A percentile compares a stretch with the other conserved stretches of the same genome.
These are phyloP conservation scores for Harmothoe impar DNA, from an alignment of 2,888 invertebrate genomes.

Conservation along the genomic window DNA sequence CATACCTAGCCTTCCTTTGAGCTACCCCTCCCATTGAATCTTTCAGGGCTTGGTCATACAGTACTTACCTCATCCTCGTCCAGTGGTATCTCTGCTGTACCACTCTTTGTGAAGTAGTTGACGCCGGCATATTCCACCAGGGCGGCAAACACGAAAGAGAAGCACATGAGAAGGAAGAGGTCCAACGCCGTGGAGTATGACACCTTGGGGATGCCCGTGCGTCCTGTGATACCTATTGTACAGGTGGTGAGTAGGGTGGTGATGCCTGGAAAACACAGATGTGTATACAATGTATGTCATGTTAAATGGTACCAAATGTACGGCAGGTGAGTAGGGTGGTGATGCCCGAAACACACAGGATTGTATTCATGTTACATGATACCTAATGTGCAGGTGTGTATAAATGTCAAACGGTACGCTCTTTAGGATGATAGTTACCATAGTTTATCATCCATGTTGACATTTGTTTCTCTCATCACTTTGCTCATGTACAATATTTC, in stretches of 20 bases:
- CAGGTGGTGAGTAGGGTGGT: slow-evolving; percentile 73
- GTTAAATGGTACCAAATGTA: background rate
- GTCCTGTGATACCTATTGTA: slow-evolving; percentile 72
- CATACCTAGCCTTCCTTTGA: too few relatives aligned
- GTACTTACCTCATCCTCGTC: slow-evolving; percentile 69
- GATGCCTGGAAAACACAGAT: slow-evolving; percentile 86
- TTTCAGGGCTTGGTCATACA: too few relatives aligned
- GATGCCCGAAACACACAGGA: background rate
- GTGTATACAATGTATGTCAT: background rate
- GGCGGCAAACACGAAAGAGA: slow-evolving; percentile 75
- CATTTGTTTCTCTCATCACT: too few relatives aligned
- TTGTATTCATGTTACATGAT: background rate
- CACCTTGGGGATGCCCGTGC: slow-evolving; percentile 88
- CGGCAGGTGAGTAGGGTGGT: background rate
- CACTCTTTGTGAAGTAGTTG: slow-evolving; percentile 74
- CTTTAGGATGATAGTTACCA: too few relatives aligned
- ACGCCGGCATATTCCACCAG: slow-evolving; percentile 74
- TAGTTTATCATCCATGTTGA: too few relatives aligned
- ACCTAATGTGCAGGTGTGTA: too few relatives aligned
- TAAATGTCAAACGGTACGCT: too few relatives aligned
- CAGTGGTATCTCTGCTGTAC: slow-evolving; percentile 64
- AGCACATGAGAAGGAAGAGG: slow-evolving; percentile 73
- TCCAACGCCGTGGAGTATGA: slow-evolving; percentile 74
- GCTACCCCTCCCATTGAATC: too few relatives aligned
- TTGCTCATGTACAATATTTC: too few relatives aligned